These are phyloP conservation scores for Epizoanthus scotinus DNA, from an alignment of 92 coral and sea anemone species.

Conservation along the genomic window DNA sequence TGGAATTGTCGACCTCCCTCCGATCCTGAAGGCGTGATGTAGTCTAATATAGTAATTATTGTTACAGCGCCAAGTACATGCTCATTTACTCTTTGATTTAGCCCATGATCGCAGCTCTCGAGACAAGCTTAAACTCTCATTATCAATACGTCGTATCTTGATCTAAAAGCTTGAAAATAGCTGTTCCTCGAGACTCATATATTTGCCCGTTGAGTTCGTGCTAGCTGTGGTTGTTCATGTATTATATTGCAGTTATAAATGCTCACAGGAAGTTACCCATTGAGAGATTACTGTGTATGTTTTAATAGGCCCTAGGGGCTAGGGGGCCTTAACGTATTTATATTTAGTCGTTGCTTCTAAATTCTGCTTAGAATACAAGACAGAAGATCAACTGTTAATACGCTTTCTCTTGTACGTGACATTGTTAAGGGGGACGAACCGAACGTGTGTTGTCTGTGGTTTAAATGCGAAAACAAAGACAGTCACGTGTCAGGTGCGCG, in stretches of 20 bases:
- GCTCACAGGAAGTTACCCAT: neutral
- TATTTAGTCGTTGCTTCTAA: too few relatives aligned
- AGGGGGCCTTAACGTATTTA: neutral
- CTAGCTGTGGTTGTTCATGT: neutral
- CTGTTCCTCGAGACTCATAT: neutral
- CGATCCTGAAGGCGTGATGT: constrained; percentile 36
- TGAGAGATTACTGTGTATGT: neutral
- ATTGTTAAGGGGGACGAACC: too few relatives aligned
- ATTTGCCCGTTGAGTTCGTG: neutral
- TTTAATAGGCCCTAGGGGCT: neutral
- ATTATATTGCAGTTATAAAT: too few relatives aligned
- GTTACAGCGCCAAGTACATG: too few relatives aligned
- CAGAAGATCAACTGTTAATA: too few relatives aligned
- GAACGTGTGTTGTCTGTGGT: too few relatives aligned
- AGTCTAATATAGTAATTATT: constrained; percentile 33
- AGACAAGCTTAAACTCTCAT: neutral
- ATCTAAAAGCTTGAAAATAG: neutral
- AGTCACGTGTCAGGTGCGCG: too few relatives aligned
- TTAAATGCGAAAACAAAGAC: too few relatives aligned
- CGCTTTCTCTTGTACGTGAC: too few relatives aligned
- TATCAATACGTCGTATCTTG: neutral
- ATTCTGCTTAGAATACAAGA: too few relatives aligned
- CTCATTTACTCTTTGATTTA: too few relatives aligned
- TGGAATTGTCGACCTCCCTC: constrained; percentile 34
- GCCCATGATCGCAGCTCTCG: neutral